These are phyloP conservation scores for Cerastis leucographa DNA, from an alignment of 2,888 invertebrate species.

Conservation along the genomic window DNA sequence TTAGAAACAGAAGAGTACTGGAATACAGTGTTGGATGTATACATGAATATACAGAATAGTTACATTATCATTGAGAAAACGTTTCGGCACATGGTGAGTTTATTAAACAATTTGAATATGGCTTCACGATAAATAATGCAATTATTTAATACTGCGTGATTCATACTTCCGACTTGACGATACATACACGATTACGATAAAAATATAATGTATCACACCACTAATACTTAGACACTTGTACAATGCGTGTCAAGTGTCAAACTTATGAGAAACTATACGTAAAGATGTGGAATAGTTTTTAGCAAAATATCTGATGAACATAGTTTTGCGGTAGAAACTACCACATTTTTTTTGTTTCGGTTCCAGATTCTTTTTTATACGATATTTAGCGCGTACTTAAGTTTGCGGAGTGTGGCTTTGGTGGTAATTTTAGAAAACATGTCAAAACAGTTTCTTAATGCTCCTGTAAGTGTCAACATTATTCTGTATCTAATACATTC, in stretches of 20 bases:
- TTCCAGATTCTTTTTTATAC: conserved; percentile 28
- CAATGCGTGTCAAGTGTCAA: neutral
- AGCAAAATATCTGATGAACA: neutral
- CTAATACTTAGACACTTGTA: too few species aligned
- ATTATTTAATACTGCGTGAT: too few species aligned
- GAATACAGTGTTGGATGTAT: conserved; percentile 4
- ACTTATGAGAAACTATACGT: neutral
- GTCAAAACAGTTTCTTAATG: too few species aligned
- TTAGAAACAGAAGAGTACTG: neutral
- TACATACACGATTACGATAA: too few species aligned
- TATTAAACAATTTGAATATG: too few species aligned
- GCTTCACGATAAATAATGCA: too few species aligned
- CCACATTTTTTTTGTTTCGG: neutral
- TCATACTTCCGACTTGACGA: too few species aligned
- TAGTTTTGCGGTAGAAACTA: neutral
- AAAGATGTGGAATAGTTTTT: neutral
- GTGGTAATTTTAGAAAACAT: too few species aligned
- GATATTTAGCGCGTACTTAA: conserved; percentile 2
- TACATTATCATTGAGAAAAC: conserved; percentile 12
- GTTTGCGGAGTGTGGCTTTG: neutral
- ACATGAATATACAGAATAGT: neutral
- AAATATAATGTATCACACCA: too few species aligned
- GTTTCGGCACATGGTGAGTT: too few species aligned
- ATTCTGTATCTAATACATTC: neutral
- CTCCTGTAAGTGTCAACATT: conserved; percentile 9